phyloP scores from a whole-genome alignment of 2,888 invertebrate genomes.

The Plebejus melissa region DNA sequence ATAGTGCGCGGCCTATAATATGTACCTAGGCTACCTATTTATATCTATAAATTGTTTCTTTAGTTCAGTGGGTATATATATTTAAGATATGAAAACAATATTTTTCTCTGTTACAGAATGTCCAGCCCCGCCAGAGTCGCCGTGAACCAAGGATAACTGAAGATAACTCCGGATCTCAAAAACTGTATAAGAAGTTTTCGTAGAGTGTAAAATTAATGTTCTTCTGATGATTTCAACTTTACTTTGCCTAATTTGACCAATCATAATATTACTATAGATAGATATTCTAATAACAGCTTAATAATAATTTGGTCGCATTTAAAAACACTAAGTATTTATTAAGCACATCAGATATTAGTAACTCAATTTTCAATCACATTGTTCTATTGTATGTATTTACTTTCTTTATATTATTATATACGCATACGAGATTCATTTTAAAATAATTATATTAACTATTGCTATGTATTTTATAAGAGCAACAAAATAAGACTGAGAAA shows the following conservation, averaged over 20 bases:
- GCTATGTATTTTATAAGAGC: constrained; percentile 14
- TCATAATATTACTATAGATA: too few species aligned
- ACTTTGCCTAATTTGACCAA: not conserved
- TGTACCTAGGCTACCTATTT: too few species aligned
- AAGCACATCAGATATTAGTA: not conserved
- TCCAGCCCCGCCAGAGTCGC: constrained; percentile 64
- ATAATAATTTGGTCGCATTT: not conserved
- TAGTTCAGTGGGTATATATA: not conserved
- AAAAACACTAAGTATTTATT: not conserved
- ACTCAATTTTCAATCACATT: too few species aligned
- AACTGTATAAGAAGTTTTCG: not conserved
- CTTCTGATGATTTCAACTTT: not conserved
- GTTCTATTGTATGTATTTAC: too few species aligned
- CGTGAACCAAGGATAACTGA: constrained; percentile 43
- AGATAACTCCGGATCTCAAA: constrained; percentile 11
- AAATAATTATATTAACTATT: constrained; percentile 17
- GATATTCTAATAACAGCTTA: too few species aligned
- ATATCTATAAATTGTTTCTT: not conserved
- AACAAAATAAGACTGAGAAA: constrained; percentile 26
- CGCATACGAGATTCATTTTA: not conserved
- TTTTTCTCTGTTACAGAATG: constrained; percentile 68
- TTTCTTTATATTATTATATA: not conserved
- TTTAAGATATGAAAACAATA: not conserved
- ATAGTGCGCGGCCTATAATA: too few species aligned
- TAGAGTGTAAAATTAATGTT: not conserved